Percentiles rank a stretch among this genome's conserved stretches.
Evolutionary conservation across 2,888 invertebrate species (phyloP).

Genomic region (Himalopsyche kuldschensis): DNA sequence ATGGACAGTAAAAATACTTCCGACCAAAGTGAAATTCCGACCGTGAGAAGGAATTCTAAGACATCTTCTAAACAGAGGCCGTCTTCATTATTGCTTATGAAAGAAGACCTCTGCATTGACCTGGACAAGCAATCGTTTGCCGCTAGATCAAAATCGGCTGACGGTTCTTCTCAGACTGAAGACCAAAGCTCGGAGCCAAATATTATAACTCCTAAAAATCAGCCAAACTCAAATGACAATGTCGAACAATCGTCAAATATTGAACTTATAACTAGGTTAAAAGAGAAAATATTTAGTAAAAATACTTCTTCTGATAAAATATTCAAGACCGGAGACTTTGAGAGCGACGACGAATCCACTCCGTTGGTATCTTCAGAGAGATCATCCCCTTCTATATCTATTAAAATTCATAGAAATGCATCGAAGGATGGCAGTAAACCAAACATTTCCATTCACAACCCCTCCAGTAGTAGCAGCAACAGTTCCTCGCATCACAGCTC

Average conservation of each 20-base stretch:
- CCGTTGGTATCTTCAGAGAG: slow-evolving; percentile 63
- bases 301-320: slow-evolving; percentile 51
- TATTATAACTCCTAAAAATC: slow-evolving; percentile 6
- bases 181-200: neutral
- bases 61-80: slow-evolving; percentile 26
- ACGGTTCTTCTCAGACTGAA: slow-evolving; percentile 7
- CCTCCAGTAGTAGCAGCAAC: slow-evolving; percentile 26
- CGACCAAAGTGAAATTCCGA: neutral
- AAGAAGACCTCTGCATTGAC: slow-evolving; percentile 21
- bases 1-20: slow-evolving; percentile 1
- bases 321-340: slow-evolving; percentile 47
- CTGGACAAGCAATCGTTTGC: slow-evolving; percentile 16
- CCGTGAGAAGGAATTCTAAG: slow-evolving; percentile 18
- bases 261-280: slow-evolving; percentile 45
- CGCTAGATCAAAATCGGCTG: slow-evolving; percentile 32
- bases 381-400: slow-evolving; percentile 47
- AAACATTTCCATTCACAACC: slow-evolving; percentile 15
- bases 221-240: slow-evolving; percentile 3
- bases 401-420: slow-evolving; percentile 25
- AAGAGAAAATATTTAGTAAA: slow-evolving; percentile 50
- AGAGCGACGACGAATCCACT: slow-evolving; percentile 69
- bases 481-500: slow-evolving; percentile 27
- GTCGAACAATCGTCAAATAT: slow-evolving; percentile 19
- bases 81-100: slow-evolving; percentile 27
- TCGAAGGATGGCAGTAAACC: slow-evolving; percentile 17